phyloP scores from a whole-genome alignment of 1,140 invertebrate species.

The Pseudomyrmex pallidus region DNA sequence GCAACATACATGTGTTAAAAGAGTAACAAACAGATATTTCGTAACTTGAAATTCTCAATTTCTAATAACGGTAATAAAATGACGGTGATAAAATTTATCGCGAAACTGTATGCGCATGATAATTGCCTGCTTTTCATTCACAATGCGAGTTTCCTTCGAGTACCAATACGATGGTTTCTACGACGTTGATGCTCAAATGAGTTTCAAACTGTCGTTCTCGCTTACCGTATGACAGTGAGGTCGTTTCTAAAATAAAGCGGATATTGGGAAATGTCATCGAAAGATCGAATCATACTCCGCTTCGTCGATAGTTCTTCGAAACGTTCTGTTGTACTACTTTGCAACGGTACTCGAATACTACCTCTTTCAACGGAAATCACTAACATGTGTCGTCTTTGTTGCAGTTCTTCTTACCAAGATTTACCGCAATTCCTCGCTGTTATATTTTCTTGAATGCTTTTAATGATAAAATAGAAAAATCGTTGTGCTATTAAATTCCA shows the following conservation, averaged over 20 bases:
- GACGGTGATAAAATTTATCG: not conserved
- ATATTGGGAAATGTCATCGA: conserved; percentile 52
- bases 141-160: conserved; percentile 21
- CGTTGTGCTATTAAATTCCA: not conserved
- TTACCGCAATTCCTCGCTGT: not conserved
- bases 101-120: not conserved
- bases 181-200: conserved; percentile 51
- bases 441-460: conserved; percentile 14
- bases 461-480: too few relatives aligned
- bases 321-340: conserved; percentile 39
- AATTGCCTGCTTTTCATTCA: conserved; percentile 21
- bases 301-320: conserved; percentile 48
- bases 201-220: conserved; percentile 51
- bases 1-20: not conserved
- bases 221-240: conserved; percentile 28
- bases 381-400: not conserved
- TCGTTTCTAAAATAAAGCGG: conserved; percentile 56
- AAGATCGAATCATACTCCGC: conserved; percentile 41
- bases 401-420: not conserved
- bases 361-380: conserved; percentile 29
- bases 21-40: too few relatives aligned
- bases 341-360: conserved; percentile 20
- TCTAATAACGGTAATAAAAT: not conserved
- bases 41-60: not conserved
- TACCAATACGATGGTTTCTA: conserved; percentile 18